phyloP scores from a whole-genome alignment of 2,888 invertebrate species.

The Eumacrocentrus americanus region DNA sequence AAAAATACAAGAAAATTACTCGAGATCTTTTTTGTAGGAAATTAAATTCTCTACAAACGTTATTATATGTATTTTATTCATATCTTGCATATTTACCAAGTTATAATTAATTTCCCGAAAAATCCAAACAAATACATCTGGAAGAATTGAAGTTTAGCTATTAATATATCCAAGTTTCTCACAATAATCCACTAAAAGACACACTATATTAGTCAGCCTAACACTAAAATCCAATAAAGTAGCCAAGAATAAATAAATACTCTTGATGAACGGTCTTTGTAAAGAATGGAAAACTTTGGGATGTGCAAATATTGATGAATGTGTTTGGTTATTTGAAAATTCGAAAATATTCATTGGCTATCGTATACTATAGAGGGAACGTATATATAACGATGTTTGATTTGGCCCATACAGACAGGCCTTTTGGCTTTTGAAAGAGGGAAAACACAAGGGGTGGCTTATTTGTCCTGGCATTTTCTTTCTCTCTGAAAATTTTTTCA shows the following conservation, averaged over 20 bases:
- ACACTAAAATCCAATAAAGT: neutral
- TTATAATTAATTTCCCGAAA: too few species aligned
- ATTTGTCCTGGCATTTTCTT: constrained; percentile 4
- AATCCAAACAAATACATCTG: too few species aligned
- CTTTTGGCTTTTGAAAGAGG: neutral
- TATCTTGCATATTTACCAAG: too few species aligned
- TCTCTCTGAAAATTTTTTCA: neutral
- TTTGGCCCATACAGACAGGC: neutral
- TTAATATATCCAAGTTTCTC: too few species aligned
- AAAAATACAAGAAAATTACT: too few species aligned
- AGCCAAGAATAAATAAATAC: neutral
- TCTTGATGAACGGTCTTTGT: neutral
- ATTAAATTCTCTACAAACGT: neutral
- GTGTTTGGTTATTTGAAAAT: constrained; percentile 18
- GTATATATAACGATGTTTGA: constrained; percentile 17
- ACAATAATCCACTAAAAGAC: too few species aligned
- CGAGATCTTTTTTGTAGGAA: too few species aligned
- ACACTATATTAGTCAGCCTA: too few species aligned
- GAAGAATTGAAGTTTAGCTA: too few species aligned
- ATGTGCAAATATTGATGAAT: neutral
- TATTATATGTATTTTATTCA: too few species aligned
- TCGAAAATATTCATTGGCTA: neutral
- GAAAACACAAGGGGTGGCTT: constrained; percentile 1
- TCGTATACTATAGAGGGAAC: neutral
- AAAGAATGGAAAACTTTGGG: neutral